A percentile compares a stretch with the other conserved stretches of the same genome.
phyloP scores from a whole-genome alignment of 2,888 invertebrate species.

The Pediacus dermestoides region DNA sequence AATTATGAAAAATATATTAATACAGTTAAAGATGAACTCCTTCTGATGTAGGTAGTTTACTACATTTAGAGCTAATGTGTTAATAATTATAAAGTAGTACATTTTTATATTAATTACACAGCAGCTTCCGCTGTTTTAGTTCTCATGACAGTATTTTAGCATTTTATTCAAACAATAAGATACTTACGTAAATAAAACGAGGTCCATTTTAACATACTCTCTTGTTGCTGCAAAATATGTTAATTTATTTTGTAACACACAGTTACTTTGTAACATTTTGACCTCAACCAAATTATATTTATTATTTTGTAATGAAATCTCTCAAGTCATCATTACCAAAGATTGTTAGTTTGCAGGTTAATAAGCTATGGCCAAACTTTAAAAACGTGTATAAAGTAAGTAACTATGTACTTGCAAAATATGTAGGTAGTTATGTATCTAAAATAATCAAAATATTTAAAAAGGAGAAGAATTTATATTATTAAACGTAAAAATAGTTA shows the following conservation, averaged over 20 bases:
- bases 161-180: constrained; percentile 27
- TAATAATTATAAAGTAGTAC: constrained; percentile 32
- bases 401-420: too few species aligned
- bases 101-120: constrained; percentile 29
- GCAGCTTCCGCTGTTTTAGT: constrained; percentile 30
- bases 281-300: constrained; percentile 6
- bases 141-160: constrained; percentile 29
- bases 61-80: constrained; percentile 25
- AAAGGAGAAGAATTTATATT: too few species aligned
- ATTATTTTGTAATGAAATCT: constrained; percentile 5
- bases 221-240: constrained; percentile 4
- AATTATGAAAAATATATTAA: too few species aligned
- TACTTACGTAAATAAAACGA: constrained; percentile 17
- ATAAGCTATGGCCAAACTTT: too few species aligned
- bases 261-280: constrained; percentile 8
- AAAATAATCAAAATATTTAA: too few species aligned
- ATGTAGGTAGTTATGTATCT: too few species aligned
- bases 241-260: constrained; percentile 8
- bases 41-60: not conserved
- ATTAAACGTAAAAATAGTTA: too few species aligned
- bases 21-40: constrained; percentile 1
- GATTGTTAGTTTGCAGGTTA: too few species aligned
- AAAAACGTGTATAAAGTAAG: too few species aligned
- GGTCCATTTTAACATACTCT: constrained; percentile 11
- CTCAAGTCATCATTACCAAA: too few species aligned